These are phyloP conservation scores for Portunus trituberculatus DNA, from an alignment of 1,140 invertebrate species.

Conservation along the genomic window DNA sequence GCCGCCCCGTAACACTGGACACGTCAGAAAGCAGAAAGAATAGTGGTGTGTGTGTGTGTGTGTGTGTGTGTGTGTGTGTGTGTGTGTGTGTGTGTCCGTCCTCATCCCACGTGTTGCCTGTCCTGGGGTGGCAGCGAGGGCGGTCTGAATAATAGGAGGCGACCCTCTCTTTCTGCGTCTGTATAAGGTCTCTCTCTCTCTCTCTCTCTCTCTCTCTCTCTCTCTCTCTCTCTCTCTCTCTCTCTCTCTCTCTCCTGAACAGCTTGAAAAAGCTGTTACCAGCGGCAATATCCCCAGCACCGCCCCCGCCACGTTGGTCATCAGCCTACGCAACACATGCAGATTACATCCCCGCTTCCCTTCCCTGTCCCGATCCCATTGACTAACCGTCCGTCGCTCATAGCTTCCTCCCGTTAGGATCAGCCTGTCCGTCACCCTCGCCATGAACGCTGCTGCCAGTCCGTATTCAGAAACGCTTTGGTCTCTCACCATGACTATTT, in stretches of 20 bases:
- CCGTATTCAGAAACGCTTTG: no score
- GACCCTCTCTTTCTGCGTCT: no score
- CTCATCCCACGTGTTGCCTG: no score
- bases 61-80: slow-evolving; percentile 20
- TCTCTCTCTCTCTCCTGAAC: neutral
- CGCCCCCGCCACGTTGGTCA: neutral
- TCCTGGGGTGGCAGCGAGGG: no score
- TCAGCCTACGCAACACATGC: neutral
- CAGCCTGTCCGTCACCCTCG: neutral
- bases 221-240: neutral
- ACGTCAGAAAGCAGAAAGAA: neutral
- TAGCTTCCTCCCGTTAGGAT: neutral
- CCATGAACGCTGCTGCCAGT: neutral
- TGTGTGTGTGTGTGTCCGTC: neutral
- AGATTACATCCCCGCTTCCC: neutral
- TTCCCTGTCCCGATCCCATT: neutral
- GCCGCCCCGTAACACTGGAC: neutral
- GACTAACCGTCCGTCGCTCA: neutral
- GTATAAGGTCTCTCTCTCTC: no score
- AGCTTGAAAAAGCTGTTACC: neutral
- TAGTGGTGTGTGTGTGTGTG: neutral
- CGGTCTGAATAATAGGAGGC: no score
- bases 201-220: no score
- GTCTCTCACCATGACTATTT: no score
- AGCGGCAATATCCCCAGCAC: neutral